Evolutionary conservation across 2,888 invertebrate species (phyloP), one percentile per base, ranked within the genome.

Genomic region (Eupithecia inturbata): DNA sequence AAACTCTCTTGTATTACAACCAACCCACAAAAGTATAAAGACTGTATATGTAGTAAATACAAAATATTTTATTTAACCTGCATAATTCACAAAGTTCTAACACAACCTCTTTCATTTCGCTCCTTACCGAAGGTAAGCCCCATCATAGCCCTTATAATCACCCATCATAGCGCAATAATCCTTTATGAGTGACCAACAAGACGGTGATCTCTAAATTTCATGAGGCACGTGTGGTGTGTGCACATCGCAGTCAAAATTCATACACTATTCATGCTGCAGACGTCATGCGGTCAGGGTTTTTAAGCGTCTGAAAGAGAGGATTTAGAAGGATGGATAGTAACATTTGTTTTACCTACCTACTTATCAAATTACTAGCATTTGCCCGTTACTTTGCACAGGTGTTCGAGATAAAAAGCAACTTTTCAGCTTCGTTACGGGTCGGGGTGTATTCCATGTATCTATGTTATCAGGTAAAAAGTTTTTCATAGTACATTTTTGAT

Each of bases 181-280:
- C 69, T 62, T 41, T 63, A 72, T 67, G 72, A 70, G 69, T 74
- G 74, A 74, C 71, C 75, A 72, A 19, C 66, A 57, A 68, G 49
- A 57, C 41, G 71, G 16, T 41, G 62, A 67, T 74, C 69, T 73
- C 69, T 73, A 76, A 75, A 70, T 75, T 76, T 76, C 76, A 76
- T 74, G 72, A 74, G 70, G 39, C 72, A 74, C 67, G 69, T 63
- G 69, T 62, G 39, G 39, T 14, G 64, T 22, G 2, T 7, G 19
- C 36, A 26, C 66, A 22, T 36, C 36, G 26, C 73, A 70, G 67
- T 76, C 71, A 71, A 71, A 68, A 72, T 74, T 74, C 76, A 76
- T 76, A 76, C 71, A 76, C 71, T 74, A 76, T 76, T 76, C 73
- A 76, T 64, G 4, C n/a, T 10, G n/a, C 63, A 64, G 63, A 33